Evolutionary conservation across 2,888 invertebrate species (phyloP).

Genomic region (Homarus gammarus): DNA sequence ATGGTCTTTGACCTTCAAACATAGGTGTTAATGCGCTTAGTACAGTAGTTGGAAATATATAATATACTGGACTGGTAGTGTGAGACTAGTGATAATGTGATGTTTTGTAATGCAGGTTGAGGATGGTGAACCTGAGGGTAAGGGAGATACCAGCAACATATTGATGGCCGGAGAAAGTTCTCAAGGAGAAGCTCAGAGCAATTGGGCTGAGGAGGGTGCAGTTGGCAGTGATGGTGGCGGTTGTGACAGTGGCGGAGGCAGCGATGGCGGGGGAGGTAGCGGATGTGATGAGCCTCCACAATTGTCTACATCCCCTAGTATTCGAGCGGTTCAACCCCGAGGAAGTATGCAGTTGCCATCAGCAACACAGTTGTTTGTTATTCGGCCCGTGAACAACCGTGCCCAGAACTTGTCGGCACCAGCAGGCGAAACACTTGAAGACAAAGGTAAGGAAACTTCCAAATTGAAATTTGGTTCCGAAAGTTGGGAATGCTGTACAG

Average conservation of each 20-base stretch:
- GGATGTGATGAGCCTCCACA: conserved; percentile 69
- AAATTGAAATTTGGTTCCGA: too few species aligned
- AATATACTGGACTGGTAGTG: too few species aligned
- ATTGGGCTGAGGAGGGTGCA: conserved; percentile 57
- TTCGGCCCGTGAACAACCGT: conserved; percentile 79
- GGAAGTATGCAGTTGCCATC: conserved; percentile 54
- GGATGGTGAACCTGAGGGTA: conserved; percentile 49
- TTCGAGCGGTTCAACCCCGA: conserved; percentile 58
- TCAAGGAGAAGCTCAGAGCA: conserved; percentile 34
- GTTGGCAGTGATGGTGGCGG: conserved; percentile 39
- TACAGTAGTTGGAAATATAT: too few species aligned
- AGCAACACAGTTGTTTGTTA: conserved; percentile 77
- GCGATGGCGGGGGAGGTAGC: conserved; percentile 46
- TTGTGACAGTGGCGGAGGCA: conserved; percentile 37
- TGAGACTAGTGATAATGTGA: too few species aligned
- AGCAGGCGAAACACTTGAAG: conserved; percentile 78
- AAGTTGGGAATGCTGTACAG: too few species aligned
- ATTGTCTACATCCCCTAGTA: conserved; percentile 67
- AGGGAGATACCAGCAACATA: conserved; percentile 52
- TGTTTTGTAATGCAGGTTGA: conserved; percentile 58
- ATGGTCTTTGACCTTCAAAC: too few species aligned
- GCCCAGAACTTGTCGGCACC: conserved; percentile 77
- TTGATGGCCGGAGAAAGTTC: conserved; percentile 54
- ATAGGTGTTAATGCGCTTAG: too few species aligned
- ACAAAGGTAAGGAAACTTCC: conserved; percentile 76